Percentiles rank a stretch among this genome's conserved stretches.
phyloP scores from a whole-genome alignment of 2,113 vertebrate species.

The Zosterops borbonicus region DNA sequence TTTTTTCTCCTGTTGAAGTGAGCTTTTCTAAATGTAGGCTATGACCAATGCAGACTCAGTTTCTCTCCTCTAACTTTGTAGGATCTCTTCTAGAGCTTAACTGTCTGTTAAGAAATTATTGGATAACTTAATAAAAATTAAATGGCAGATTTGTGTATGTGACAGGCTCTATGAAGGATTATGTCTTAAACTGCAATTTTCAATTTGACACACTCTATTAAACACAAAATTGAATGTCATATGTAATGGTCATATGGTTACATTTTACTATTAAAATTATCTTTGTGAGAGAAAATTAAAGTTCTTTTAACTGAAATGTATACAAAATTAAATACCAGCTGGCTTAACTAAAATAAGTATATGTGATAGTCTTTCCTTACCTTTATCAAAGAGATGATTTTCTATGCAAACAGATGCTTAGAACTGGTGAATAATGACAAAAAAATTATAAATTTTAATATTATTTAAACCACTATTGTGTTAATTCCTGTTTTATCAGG shows the following conservation, averaged over 20 bases:
- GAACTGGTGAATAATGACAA: background rate
- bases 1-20: background rate
- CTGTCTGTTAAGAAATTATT: conserved; percentile 21
- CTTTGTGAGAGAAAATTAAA: conserved; percentile 29
- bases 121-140: conserved; percentile 38
- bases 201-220: conserved; percentile 56
- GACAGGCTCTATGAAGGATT: conserved; percentile 35
- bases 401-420: background rate
- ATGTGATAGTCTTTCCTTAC: background rate
- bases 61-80: background rate
- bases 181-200: conserved; percentile 47
- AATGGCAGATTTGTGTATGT: conserved; percentile 24
- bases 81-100: background rate
- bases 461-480: background rate
- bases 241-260: conserved; percentile 15
- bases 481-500: background rate
- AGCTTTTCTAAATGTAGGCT: background rate
- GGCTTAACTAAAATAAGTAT: conserved; percentile 5
- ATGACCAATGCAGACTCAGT: background rate
- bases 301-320: conserved; percentile 30
- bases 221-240: conserved; percentile 31
- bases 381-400: conserved; percentile 3
- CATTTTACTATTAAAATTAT: conserved; percentile 34
- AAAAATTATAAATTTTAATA: background rate
- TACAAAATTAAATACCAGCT: conserved; percentile 28